These are phyloP conservation scores for Panthera uncia DNA, from an alignment of 2,113 vertebrate species.

Conservation along the genomic window DNA sequence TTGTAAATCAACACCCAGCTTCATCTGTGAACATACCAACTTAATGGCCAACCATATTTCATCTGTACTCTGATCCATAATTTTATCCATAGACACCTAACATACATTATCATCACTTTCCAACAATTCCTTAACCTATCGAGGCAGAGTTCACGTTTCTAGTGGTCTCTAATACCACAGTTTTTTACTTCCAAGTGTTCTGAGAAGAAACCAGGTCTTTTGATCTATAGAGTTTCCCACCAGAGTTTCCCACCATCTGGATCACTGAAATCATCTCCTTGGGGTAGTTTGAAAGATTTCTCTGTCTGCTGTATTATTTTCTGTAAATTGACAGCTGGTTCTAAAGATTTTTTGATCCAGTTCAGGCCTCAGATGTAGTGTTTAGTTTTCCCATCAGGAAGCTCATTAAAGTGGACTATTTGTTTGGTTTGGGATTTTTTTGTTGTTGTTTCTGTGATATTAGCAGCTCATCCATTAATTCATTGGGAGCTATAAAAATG, in stretches of 20 bases:
- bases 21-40: neutral
- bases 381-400: neutral
- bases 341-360: neutral
- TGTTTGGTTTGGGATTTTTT: neutral
- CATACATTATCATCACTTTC: neutral
- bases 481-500: neutral
- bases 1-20: neutral
- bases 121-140: neutral
- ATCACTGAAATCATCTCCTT: neutral
- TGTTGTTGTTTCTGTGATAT: neutral
- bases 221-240: neutral
- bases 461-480: neutral
- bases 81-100: neutral
- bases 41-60: neutral
- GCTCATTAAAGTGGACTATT: neutral
- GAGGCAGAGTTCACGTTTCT: neutral
- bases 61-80: neutral
- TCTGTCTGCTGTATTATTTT: neutral
- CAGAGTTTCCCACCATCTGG: neutral
- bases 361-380: neutral
- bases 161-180: neutral
- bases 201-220: neutral
- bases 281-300: neutral
- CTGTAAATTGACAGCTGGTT: constrained; percentile 3
- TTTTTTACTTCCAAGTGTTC: neutral